These are phyloP conservation scores for Tachina lurida DNA, from an alignment of 2,888 invertebrate genomes.

Conservation along the genomic window DNA sequence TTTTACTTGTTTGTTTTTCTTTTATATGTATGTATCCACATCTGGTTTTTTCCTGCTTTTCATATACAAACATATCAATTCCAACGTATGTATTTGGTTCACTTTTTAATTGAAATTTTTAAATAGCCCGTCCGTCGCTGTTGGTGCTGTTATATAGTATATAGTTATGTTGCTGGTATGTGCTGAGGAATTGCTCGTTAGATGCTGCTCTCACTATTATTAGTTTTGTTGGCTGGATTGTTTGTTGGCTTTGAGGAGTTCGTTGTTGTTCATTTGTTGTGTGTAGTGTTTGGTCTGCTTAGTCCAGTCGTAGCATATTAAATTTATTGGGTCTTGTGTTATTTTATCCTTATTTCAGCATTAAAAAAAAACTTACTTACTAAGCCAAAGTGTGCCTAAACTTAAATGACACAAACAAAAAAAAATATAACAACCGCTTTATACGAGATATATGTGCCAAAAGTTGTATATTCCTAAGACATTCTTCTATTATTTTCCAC, in stretches of 20 bases:
- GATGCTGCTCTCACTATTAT: conserved; percentile 33
- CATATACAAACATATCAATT: conserved; percentile 34
- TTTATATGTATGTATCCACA: conserved; percentile 41
- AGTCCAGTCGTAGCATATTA: conserved; percentile 40
- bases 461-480: background rate
- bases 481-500: too few relatives aligned
- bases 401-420: conserved; percentile 23
- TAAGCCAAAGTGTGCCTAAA: conserved; percentile 23
- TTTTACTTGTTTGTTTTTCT: conserved; percentile 43
- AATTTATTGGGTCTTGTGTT: conserved; percentile 42
- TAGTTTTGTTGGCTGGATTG: background rate
- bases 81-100: conserved; percentile 68
- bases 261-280: conserved; percentile 5
- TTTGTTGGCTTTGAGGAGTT: background rate
- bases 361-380: background rate
- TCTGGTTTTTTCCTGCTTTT: conserved; percentile 57
- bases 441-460: background rate
- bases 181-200: conserved; percentile 58
- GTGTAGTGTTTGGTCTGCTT: background rate
- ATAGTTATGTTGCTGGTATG: conserved; percentile 5
- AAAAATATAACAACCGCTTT: background rate
- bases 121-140: conserved; percentile 38
- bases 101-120: conserved; percentile 68
- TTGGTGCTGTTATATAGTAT: conserved; percentile 18
- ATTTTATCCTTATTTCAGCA: conserved; percentile 36